phyloP scores from a whole-genome alignment of 1,140 invertebrate genomes.

The Macrobrachium nipponense region DNA sequence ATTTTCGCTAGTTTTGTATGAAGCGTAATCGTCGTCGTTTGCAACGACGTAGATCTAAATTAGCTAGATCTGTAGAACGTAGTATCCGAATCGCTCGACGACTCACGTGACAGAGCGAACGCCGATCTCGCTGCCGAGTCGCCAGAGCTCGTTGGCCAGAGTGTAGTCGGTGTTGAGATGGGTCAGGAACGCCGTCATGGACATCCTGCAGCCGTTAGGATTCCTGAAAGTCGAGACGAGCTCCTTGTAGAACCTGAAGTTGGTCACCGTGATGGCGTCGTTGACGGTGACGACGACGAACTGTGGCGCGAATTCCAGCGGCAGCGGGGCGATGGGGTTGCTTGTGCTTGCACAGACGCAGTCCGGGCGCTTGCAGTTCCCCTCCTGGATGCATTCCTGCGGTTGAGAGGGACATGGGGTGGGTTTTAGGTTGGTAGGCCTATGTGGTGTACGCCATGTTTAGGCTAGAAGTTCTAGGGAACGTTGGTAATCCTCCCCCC shows the following conservation, averaged over 20 bases:
- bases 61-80: too few relatives aligned
- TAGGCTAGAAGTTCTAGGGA: too few relatives aligned
- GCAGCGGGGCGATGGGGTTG: slow-evolving; percentile 69
- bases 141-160: slow-evolving; percentile 87
- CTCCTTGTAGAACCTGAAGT: slow-evolving; percentile 93
- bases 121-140: slow-evolving; percentile 91
- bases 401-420: not conserved
- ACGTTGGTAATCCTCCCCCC: too few relatives aligned
- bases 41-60: too few relatives aligned
- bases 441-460: too few relatives aligned
- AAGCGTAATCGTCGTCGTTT: too few relatives aligned
- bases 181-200: slow-evolving; percentile 93
- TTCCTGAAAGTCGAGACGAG: slow-evolving; percentile 90
- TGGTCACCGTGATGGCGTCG: slow-evolving; percentile 96
- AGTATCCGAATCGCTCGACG: too few relatives aligned
- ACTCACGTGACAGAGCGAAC: slow-evolving; percentile 77
- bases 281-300: slow-evolving; percentile 98
- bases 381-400: not conserved
- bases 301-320: slow-evolving; percentile 75
- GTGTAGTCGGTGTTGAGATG: slow-evolving; percentile 96
- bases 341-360: slow-evolving; percentile 96
- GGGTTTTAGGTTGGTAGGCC: too few relatives aligned
- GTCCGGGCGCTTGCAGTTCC: slow-evolving; percentile 84
- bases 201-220: slow-evolving; percentile 89
- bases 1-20: too few relatives aligned